Evolutionary conservation across 2,113 vertebrate genomes (phyloP), one percentile per base, ranked within the genome.

Genomic region (Neolamprologus toae): DNA sequence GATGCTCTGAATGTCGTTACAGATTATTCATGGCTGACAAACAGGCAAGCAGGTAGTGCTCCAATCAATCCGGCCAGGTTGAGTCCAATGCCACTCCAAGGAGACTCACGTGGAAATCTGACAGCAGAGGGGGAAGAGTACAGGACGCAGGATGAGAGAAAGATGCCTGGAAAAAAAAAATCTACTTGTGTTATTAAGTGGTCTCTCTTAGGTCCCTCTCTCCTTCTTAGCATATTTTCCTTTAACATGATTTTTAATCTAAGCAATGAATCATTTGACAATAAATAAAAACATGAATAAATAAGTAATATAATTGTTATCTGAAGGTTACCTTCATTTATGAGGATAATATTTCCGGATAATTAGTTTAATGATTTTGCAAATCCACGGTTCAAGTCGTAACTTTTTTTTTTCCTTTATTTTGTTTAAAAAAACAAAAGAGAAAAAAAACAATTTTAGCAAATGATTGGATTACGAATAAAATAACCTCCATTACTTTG

Each of bases 1-100:
- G 71, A 91, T 86, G 92, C 92, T 59, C 86, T 28, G 87, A 89
- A 91, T 92, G 93, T 94, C 93, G 88, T 93, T 96, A 93, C 90
- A 93, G 94, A 96, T 95, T 95, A 95, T 95, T 96, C 94, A 96
- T 95, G 95, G 94, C 92, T 94, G 94, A 93, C 92, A 95, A 95
- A 94, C 94, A 92, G 89, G 90, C 82, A 82, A 86, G 84, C 90
- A 93, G 91, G 93, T 93, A 92, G 88, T n/a, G 88, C 88, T 87
- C 95, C 92, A 94, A 97, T 96, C 95, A 95, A 94, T 96, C 94
- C 88, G 31, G 87, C 57, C 76, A 83, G 76, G 90, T 94, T 94
- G 93, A 92, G 89, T 59, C 88, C 92, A 95, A 95, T 95, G 93
- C 91, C 92, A 94, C 79, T 79, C 90, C 95, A 96, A 96, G 96